phyloP scores from a whole-genome alignment of 2,888 invertebrate genomes.

The Conchocele bisecta region DNA sequence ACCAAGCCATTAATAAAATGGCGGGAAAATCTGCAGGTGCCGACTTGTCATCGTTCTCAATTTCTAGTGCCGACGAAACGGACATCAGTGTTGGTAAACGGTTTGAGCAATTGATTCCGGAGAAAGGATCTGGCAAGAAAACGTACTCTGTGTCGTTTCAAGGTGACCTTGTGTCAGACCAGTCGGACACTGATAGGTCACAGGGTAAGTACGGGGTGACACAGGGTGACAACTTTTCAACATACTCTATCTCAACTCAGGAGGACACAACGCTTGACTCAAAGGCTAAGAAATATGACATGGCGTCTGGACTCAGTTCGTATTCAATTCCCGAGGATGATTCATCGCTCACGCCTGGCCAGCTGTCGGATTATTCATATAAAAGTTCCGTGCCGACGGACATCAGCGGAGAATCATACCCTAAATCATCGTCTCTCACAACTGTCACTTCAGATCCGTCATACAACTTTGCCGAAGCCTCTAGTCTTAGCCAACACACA shows the following conservation, averaged over 20 bases:
- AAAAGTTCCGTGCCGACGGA: slow-evolving; percentile 47
- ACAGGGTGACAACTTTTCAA: slow-evolving; percentile 11
- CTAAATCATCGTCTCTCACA: slow-evolving; percentile 56
- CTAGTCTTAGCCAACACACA: slow-evolving; percentile 51
- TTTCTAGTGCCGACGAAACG: slow-evolving; percentile 36
- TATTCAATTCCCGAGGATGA: slow-evolving; percentile 23
- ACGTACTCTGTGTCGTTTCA: slow-evolving; percentile 48
- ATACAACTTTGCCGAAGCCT: slow-evolving; percentile 39
- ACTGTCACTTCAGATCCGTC: slow-evolving; percentile 49
- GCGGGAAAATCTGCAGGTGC: too few species aligned
- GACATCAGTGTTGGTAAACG: slow-evolving; percentile 35
- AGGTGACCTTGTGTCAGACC: slow-evolving; percentile 54
- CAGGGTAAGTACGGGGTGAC: too few species aligned
- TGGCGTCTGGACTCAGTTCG: slow-evolving; percentile 12
- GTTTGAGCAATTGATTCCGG: slow-evolving; percentile 38
- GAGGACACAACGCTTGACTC: background rate
- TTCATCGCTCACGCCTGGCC: slow-evolving; percentile 1
- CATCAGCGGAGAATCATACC: slow-evolving; percentile 37
- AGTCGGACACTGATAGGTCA: slow-evolving; percentile 49
- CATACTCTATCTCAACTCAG: slow-evolving; percentile 17
- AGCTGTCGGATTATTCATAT: slow-evolving; percentile 34
- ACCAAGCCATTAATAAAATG: too few species aligned
- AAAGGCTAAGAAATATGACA: background rate
- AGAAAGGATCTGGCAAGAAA: slow-evolving; percentile 32
- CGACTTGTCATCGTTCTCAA: background rate